Conservation (phyloP, 2,888 invertebrate genomes). For the Copidosoma aretas region DNA sequence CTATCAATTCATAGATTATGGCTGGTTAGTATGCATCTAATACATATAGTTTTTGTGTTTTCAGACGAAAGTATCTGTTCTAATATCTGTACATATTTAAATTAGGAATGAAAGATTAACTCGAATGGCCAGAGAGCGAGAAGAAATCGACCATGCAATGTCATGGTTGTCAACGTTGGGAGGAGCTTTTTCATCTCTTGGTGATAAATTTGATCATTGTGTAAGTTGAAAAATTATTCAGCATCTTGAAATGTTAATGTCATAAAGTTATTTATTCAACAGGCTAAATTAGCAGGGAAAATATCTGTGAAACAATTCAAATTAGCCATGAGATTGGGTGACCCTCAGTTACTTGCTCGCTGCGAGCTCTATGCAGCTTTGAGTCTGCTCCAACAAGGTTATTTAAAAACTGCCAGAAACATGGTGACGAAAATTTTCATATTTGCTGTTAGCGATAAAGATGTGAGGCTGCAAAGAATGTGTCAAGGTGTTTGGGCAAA, state of each 20-base stretch:
- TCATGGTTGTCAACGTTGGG: conserved; percentile 97
- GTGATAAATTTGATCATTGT: conserved; percentile 82
- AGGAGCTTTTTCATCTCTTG: conserved; percentile 94
- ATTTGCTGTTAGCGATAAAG: conserved; percentile 64
- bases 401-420: conserved; percentile 69
- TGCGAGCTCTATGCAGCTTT: conserved; percentile 88
- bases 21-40: conserved; percentile 66
- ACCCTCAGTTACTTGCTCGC: conserved; percentile 80
- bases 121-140: conserved; percentile 67
- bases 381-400: conserved; percentile 84
- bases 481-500: conserved; percentile 88
- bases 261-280: conserved; percentile 46
- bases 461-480: conserved; percentile 77
- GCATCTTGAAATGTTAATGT: conserved; percentile 10
- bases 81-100: conserved; percentile 16
- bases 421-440: conserved; percentile 69
- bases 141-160: conserved; percentile 83
- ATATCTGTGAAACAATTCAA: conserved; percentile 85
- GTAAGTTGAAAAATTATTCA: conserved; percentile 64
- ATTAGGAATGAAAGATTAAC: conserved; percentile 65
- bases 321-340: conserved; percentile 81
- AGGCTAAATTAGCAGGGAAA: conserved; percentile 88
- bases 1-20: conserved; percentile 73
- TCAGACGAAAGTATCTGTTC: neutral
- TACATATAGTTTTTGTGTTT: neutral